These are phyloP conservation scores for Gavia stellata DNA, from an alignment of 2,113 vertebrate species.

Conservation along the genomic window DNA sequence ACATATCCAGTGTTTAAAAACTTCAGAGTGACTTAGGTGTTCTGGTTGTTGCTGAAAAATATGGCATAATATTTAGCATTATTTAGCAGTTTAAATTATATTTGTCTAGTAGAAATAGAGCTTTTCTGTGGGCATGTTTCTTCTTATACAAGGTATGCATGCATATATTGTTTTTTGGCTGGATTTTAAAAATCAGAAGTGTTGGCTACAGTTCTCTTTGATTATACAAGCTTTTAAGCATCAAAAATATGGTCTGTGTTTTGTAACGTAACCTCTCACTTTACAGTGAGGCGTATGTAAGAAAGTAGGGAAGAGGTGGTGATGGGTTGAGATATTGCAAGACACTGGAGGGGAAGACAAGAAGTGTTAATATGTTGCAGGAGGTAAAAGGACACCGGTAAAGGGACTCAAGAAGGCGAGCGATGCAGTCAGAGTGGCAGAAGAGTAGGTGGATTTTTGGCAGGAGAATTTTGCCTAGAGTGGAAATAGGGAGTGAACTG, in stretches of 20 bases:
- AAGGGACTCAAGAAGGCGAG: background rate
- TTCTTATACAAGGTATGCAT: background rate
- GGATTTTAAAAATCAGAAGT: background rate
- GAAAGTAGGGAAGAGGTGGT: background rate
- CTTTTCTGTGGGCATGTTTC: background rate
- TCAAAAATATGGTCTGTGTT: background rate
- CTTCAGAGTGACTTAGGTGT: background rate
- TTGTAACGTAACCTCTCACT: background rate
- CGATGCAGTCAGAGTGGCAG: fast-evolving
- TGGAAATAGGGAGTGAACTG: background rate
- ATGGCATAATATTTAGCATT: background rate
- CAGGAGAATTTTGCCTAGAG: background rate
- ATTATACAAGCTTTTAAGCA: background rate
- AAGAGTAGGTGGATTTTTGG: background rate
- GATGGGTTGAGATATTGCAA: background rate
- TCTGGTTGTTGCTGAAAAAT: background rate
- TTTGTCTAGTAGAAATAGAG: background rate
- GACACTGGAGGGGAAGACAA: background rate
- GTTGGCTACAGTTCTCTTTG: background rate
- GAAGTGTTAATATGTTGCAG: background rate
- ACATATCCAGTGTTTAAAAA: background rate
- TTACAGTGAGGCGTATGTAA: background rate
- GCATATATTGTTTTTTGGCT: background rate
- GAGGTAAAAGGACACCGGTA: background rate
- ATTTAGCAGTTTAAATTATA: background rate